Conservation (phyloP, 2,888 invertebrate species). For the Teleiodes luculella region DNA sequence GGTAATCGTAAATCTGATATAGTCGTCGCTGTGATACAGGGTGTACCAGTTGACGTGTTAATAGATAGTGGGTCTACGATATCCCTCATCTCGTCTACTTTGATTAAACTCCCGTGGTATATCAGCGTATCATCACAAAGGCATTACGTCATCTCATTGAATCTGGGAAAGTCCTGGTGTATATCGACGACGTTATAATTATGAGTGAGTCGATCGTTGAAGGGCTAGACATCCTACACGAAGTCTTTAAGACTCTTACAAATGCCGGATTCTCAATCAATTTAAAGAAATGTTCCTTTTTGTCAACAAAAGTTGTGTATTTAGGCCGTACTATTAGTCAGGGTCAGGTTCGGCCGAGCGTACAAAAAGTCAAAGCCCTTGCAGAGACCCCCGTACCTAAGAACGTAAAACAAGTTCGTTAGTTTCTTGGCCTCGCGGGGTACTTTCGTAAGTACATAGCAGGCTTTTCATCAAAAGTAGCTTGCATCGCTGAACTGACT, state of each 20-base stretch:
- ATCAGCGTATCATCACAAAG: background rate
- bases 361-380: background rate
- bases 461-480: background rate
- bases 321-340: background rate
- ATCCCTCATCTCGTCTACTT: constrained; percentile 22
- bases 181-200: constrained; percentile 6
- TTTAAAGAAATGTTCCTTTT: background rate
- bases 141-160: background rate
- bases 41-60: constrained; percentile 26
- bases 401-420: constrained; percentile 1
- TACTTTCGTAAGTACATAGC: constrained; percentile 11
- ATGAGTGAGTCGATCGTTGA: background rate
- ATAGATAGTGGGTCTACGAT: constrained; percentile 26
- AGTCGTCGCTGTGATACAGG: constrained; percentile 13
- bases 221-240: background rate
- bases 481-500: background rate
- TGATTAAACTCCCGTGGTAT: constrained; percentile 15
- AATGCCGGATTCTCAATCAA: background rate
- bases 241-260: background rate
- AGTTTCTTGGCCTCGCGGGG: constrained; percentile 5
- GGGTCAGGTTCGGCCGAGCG: constrained; percentile 2
- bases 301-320: background rate
- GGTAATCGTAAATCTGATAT: constrained; percentile 2
- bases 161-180: background rate
- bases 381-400: background rate